Conservation (phyloP, 2,113 vertebrate genomes). For the Danio rerio region DNA sequence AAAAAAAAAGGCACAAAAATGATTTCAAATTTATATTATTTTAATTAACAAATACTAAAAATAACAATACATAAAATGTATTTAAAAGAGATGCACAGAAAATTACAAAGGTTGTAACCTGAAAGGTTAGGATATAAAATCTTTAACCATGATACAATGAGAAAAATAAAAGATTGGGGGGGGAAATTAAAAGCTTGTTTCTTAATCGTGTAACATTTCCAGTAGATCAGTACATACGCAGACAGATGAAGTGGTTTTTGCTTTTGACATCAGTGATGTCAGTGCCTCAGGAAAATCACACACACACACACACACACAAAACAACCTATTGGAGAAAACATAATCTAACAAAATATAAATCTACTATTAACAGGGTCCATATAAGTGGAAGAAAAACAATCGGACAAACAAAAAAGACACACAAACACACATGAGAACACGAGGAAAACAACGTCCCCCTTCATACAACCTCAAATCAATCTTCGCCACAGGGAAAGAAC, state of each 20-base stretch:
- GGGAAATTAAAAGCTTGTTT: conserved; percentile 76
- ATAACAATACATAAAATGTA: conserved; percentile 81
- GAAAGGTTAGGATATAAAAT: conserved; percentile 83
- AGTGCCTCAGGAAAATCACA: conserved; percentile 66
- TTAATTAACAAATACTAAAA: conserved; percentile 83
- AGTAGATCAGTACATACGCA: conserved; percentile 73
- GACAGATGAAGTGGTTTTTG: conserved; percentile 72
- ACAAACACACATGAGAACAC: conserved; percentile 26
- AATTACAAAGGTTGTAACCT: conserved; percentile 82
- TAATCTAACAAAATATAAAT: conserved; percentile 50
- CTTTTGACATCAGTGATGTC: conserved; percentile 57
- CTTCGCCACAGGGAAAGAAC: background rate
- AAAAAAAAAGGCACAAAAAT: conserved; percentile 2
- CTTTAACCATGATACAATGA: conserved; percentile 78
- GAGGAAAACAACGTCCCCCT: conserved; percentile 5
- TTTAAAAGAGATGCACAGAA: conserved; percentile 79
- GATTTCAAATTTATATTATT: conserved; percentile 66
- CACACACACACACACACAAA: conserved; percentile 64
- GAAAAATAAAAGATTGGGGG: conserved; percentile 69
- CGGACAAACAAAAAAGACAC: background rate
- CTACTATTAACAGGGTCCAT: conserved; percentile 28
- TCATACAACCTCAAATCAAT: conserved; percentile 9
- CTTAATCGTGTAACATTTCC: conserved; percentile 76
- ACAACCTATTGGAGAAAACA: conserved; percentile 64
- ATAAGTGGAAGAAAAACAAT: background rate